Evolutionary conservation across 1,140 invertebrate species (phyloP).

Genomic region (Euwallacea similis): DNA sequence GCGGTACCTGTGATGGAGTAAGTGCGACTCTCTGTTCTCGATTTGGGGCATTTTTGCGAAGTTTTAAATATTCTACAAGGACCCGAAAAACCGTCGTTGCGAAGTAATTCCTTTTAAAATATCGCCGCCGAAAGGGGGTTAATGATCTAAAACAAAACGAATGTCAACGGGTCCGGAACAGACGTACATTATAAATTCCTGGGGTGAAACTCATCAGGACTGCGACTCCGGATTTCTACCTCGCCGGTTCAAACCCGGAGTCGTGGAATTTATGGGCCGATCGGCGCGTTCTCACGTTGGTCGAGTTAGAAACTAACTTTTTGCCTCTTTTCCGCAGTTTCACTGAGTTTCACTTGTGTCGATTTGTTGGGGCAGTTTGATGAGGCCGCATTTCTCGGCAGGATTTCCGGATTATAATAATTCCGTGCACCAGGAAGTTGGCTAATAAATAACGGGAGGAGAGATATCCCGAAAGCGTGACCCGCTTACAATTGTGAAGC

Average conservation of each 20-base stretch:
- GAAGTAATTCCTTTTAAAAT: background rate
- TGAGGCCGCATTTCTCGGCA: too few relatives aligned
- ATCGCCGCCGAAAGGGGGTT: background rate
- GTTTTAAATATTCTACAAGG: too few relatives aligned
- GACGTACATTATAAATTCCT: slow-evolving; percentile 33
- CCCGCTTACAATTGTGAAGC: slow-evolving; percentile 13
- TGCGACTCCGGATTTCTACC: slow-evolving; percentile 23
- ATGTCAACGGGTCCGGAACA: slow-evolving; percentile 28
- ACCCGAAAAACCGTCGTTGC: too few relatives aligned
- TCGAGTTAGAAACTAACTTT: too few relatives aligned
- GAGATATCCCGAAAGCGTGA: slow-evolving; percentile 22
- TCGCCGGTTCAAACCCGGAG: background rate
- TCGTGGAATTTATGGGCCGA: background rate
- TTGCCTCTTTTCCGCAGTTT: too few relatives aligned
- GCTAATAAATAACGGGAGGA: slow-evolving; percentile 17
- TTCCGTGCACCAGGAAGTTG: slow-evolving; percentile 10
- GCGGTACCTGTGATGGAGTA: too few relatives aligned
- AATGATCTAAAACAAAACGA: slow-evolving; percentile 35
- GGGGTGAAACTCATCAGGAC: slow-evolving; percentile 30
- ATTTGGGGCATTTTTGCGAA: too few relatives aligned
- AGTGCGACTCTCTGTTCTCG: too few relatives aligned
- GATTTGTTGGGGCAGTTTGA: background rate
- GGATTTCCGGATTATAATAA: slow-evolving; percentile 8
- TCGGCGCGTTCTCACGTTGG: background rate
- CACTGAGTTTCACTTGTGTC: too few relatives aligned